Base-by-base conservation (phyloP, 2,888 invertebrate species). In the Ophion costatus region DNA sequence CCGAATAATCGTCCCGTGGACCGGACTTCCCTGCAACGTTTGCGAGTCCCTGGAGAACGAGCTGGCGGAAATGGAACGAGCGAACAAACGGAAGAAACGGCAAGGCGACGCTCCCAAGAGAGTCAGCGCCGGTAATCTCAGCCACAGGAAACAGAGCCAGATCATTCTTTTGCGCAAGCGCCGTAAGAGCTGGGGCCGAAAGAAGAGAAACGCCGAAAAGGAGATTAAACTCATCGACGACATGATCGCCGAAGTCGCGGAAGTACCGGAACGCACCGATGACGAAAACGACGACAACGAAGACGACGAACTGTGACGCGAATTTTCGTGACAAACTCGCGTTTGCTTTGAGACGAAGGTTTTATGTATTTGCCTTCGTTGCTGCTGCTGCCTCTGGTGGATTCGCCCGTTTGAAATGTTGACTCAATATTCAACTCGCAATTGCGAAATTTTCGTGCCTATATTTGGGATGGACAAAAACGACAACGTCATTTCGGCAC, bases 61-160 rank as follows among this genome's bases (percentile, higher is more conserved):
- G 0, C 24, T 84, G 7, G 24, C 14, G 7, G 22, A 76, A 17
- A 22, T 66, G 0, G n/a, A 38, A 4, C 63, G 6, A 5, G 14
- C 29, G 45, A 61, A 51, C n/a, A 33, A 45, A 45, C 20, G 10
- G 14, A 78, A 63, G 0, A 33, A 61, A 29, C 9, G 24, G 2
- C 20, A 29, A 0, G 29, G 22, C 24, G 29, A 42, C 1, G 11
- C 7, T 2, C 17, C 67, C 4, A 80, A 73, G 38, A 70, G 73
- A 45, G 24, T 81, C 5, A 0, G 1, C 1, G 69, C 81, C 10
- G 45, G 2, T 2, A 81, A 79, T 75, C 78, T 81, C 2, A 84
- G 84, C 20, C 84, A 84, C 57, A 69, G 84, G 22, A 81, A 75
- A 66, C 84, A 81, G 59, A 75, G 70, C 17, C 81, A 84, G 51